Evolutionary conservation across 2,888 invertebrate species (phyloP).

Genomic region (Yponomeuta evonymella): DNA sequence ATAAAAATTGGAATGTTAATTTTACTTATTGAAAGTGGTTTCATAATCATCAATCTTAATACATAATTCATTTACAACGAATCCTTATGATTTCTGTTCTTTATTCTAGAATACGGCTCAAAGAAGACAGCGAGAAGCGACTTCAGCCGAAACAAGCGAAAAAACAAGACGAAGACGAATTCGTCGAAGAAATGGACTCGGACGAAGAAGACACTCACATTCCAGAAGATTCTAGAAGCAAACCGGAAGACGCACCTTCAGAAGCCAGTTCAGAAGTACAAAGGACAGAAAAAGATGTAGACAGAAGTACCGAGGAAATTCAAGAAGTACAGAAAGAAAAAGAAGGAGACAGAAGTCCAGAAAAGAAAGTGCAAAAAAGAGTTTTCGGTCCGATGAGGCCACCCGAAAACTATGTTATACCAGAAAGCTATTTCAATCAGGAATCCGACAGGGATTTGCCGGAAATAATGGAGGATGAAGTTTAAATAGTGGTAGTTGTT

Average conservation of each 20-base stretch:
- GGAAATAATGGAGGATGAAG: slow-evolving; percentile 57
- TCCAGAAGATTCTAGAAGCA: slow-evolving; percentile 8
- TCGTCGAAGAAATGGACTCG: slow-evolving; percentile 72
- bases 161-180: slow-evolving; percentile 54
- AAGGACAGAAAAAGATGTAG: slow-evolving; percentile 18
- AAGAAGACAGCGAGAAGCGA: slow-evolving; percentile 57
- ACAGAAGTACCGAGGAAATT: slow-evolving; percentile 16
- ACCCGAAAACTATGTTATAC: slow-evolving; percentile 62
- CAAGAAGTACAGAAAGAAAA: slow-evolving; percentile 21
- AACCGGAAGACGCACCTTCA: background rate
- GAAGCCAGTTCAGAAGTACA: slow-evolving; percentile 5
- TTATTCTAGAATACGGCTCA: slow-evolving; percentile 58
- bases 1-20: too few relatives aligned
- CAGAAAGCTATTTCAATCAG: slow-evolving; percentile 63
- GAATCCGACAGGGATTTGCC: slow-evolving; percentile 62
- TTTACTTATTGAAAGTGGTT: too few relatives aligned
- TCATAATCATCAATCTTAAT: too few relatives aligned
- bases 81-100: background rate
- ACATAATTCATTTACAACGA: too few relatives aligned
- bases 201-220: slow-evolving; percentile 46
- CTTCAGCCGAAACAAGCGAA: slow-evolving; percentile 36
- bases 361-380: slow-evolving; percentile 27
- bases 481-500: background rate
- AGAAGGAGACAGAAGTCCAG: slow-evolving; percentile 19
- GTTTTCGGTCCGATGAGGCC: slow-evolving; percentile 69